Conservation (phyloP, 2,113 vertebrate species). For the Zosterops pallidus region DNA sequence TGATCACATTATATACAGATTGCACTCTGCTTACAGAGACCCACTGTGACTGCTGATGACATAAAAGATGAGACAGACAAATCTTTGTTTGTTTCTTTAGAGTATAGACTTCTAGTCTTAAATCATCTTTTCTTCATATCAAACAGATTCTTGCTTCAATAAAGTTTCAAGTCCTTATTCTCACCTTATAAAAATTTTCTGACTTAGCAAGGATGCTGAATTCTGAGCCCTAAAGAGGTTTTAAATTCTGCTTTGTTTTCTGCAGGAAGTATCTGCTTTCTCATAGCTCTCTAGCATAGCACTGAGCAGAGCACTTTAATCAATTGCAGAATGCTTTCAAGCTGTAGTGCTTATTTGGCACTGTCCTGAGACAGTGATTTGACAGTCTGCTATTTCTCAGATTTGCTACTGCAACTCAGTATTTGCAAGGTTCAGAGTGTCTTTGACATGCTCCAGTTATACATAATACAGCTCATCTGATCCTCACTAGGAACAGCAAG, state of each 20-base stretch:
- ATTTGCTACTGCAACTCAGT: not conserved
- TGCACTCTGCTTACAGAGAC: not conserved
- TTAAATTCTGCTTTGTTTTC: not conserved
- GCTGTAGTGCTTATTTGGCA: not conserved
- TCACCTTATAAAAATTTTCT: not conserved
- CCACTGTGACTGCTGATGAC: not conserved
- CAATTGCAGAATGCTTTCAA: not conserved
- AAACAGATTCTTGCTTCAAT: not conserved
- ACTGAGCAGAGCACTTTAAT: not conserved
- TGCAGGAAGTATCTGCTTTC: not conserved
- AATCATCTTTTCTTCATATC: not conserved
- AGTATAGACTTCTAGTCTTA: not conserved
- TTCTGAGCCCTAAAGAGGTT: not conserved
- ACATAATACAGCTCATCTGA: not conserved
- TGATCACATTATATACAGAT: not conserved
- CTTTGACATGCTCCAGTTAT: not conserved
- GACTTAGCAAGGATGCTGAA: not conserved
- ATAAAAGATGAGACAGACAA: not conserved
- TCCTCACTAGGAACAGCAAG: not conserved
- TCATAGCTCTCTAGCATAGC: not conserved
- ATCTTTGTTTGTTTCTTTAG: not conserved
- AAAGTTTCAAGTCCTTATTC: not conserved
- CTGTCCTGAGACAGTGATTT: not conserved
- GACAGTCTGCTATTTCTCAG: not conserved
- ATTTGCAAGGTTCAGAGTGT: not conserved